These are phyloP conservation scores for Dorcus parallelipipedus DNA, from an alignment of 2,888 invertebrate genomes.

Conservation along the genomic window DNA sequence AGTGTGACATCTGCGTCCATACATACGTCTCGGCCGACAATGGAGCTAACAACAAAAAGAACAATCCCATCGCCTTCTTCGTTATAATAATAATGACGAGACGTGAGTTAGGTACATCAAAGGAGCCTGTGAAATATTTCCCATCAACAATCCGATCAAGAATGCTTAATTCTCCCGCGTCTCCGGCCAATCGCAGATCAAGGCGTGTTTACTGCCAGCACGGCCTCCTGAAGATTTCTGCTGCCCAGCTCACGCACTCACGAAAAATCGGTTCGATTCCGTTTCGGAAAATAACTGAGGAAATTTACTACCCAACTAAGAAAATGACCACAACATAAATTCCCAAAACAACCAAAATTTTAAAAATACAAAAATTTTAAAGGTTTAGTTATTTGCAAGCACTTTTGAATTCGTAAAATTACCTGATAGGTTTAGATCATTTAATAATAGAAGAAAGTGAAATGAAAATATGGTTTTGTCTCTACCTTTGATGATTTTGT, in stretches of 20 bases:
- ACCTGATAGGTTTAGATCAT: not conserved
- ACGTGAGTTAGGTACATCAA: slow-evolving; percentile 21
- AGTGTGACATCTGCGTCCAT: slow-evolving; percentile 18
- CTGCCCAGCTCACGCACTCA: not conserved
- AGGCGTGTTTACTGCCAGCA: slow-evolving; percentile 29
- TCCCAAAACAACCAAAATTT: too few relatives aligned
- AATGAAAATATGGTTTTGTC: not conserved
- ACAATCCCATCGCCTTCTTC: slow-evolving; percentile 14
- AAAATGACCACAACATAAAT: too few relatives aligned
- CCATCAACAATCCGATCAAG: slow-evolving; percentile 31
- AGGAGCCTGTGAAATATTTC: slow-evolving; percentile 30
- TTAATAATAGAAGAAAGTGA: not conserved
- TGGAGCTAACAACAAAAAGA: slow-evolving; percentile 6
- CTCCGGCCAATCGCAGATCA: slow-evolving; percentile 25
- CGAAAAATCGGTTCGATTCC: not conserved
- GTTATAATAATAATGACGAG: slow-evolving; percentile 20
- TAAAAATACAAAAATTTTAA: too few relatives aligned
- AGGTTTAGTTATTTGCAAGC: too few relatives aligned
- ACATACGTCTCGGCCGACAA: slow-evolving; percentile 9
- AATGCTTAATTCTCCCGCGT: slow-evolving; percentile 27
- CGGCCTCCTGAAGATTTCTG: slow-evolving; percentile 21
- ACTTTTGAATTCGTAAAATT: not conserved
- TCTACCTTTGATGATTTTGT: too few relatives aligned
- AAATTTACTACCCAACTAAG: not conserved
- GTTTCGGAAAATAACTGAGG: not conserved